Percentiles rank a stretch among this genome's conserved stretches.
Evolutionary conservation across 2,888 invertebrate genomes (phyloP).

Genomic region (Acanthoscelides obtectus): DNA sequence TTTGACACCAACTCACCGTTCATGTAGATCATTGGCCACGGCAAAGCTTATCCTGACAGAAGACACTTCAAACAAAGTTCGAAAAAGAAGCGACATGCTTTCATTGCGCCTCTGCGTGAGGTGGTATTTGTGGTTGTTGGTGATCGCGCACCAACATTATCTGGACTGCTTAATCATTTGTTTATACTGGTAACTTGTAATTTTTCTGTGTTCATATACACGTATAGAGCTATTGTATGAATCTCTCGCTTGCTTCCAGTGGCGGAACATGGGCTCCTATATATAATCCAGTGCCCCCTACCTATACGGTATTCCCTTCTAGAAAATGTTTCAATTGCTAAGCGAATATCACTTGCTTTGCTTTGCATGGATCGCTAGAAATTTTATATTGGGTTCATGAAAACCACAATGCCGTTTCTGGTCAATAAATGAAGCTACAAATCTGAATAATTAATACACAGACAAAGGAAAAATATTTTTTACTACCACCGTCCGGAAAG

Average conservation of each 20-base stretch:
- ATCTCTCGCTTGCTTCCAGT: not conserved
- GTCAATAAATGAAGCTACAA: too few species aligned
- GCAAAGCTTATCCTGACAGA: not conserved
- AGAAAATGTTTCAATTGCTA: too few species aligned
- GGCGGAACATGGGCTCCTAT: not conserved
- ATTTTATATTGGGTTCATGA: too few species aligned
- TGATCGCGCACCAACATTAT: conserved; percentile 5
- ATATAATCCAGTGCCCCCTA: too few species aligned
- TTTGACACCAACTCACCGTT: not conserved
- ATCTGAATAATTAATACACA: too few species aligned
- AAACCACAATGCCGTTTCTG: too few species aligned
- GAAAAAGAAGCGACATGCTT: not conserved
- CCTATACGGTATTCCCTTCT: too few species aligned
- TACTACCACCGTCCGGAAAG: too few species aligned
- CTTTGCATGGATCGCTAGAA: too few species aligned
- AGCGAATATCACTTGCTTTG: too few species aligned
- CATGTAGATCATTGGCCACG: not conserved
- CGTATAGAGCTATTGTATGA: conserved; percentile 1
- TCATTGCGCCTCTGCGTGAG: not conserved
- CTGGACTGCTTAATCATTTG: conserved; percentile 9
- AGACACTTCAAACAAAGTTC: not conserved
- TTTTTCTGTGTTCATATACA: conserved; percentile 15
- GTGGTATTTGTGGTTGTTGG: not conserved
- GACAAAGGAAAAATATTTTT: too few species aligned
- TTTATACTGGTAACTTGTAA: conserved; percentile 19